Base-by-base conservation (phyloP, 1,140 invertebrate species). In the Sinella curviseta region DNA sequence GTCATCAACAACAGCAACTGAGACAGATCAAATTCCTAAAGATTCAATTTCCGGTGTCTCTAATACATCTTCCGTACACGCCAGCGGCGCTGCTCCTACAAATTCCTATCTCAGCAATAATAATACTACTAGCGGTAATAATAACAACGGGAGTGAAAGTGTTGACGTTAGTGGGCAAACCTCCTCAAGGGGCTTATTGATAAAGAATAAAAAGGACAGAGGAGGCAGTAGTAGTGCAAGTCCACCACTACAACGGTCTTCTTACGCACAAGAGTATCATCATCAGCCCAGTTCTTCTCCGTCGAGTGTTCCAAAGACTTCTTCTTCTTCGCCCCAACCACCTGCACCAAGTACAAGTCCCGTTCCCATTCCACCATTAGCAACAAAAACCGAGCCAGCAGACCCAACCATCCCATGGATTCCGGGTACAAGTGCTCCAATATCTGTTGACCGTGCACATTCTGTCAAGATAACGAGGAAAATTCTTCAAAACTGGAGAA, bases 401-500 rank as follows among this genome's bases (percentile, higher is more conserved):
- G 65, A 70, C 24, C 65, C 65, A 30, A 31, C 2, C 30, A 75
- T 75, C 20, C 74, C 34, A 12, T 75, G 74, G 74, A 30, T 75
- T 54, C 74, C 74, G 1, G 74, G 74, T 1, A 75, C 74, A 26
- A 39, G 34, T 24, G 74, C 79, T 28, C 17, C 77, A 17, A 76
- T 20, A 12, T 55, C 60, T 39, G 70, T 82, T 2, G 83, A 84
- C 36, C 76, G 81, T 57, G 74, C 73, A 24, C 81, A 82, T 26
- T 84, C 81, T 35, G 70, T 81, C 20, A 24, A 74, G 30, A 54
- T 54, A 36, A 75, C 83, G 17, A 39, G 81, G 16, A 84, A 82
- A 34, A 82, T 84, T 20, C 81, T 84, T 34, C 75, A 84, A 57
- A 84, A 84, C 60, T 84, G 83, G 83, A 55, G 81, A 74, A 79